phyloP scores from a whole-genome alignment of 2,797 vertebrate species.

The Notoglanidium macrostoma region DNA sequence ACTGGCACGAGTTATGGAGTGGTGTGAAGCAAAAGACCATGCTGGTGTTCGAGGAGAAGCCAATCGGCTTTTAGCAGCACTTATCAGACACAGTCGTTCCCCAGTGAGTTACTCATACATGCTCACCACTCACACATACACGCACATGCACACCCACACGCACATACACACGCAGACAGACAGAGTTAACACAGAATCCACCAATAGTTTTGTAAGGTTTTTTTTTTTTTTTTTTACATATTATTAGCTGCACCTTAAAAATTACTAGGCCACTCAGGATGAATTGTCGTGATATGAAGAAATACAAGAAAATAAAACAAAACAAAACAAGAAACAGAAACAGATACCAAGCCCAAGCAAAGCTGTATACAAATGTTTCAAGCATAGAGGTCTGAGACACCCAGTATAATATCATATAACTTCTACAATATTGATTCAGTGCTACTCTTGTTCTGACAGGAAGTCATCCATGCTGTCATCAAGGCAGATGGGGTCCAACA shows the following conservation, averaged over 20 bases:
- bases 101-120: slow-evolving; percentile 65
- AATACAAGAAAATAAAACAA: neutral
- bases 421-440: slow-evolving; percentile 16
- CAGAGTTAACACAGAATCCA: neutral
- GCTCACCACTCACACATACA: neutral
- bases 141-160: slow-evolving; percentile 3
- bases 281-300: slow-evolving; percentile 4
- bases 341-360: no score
- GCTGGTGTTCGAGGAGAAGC: slow-evolving; percentile 80
- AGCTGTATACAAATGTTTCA: neutral
- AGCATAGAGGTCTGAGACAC: neutral
- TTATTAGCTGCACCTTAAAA: neutral
- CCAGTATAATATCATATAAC: neutral
- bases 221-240: neutral
- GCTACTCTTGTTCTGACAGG: slow-evolving; percentile 68
- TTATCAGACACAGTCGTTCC: slow-evolving; percentile 84
- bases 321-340: neutral
- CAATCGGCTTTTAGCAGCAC: slow-evolving; percentile 82
- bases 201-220: neutral
- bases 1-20: slow-evolving; percentile 81
- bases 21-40: slow-evolving; percentile 81
- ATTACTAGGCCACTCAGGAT: neutral
- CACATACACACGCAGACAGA: slow-evolving; percentile 3
- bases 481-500: slow-evolving; percentile 82
- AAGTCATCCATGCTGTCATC: slow-evolving; percentile 82